Conservation (phyloP, 1,140 invertebrate species). For the Agrilus planipennis region DNA sequence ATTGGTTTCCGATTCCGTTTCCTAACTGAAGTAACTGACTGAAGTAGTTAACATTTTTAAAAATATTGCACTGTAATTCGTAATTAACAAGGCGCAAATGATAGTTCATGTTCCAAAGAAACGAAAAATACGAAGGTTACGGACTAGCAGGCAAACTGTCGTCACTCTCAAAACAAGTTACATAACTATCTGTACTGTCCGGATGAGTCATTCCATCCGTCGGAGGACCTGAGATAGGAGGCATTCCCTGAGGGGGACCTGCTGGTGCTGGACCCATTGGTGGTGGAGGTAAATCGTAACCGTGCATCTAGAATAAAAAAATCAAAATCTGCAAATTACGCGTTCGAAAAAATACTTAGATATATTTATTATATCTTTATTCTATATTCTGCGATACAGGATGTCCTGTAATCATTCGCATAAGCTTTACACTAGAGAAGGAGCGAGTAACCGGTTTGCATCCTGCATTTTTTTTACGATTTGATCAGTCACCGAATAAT, state of each 20-base stretch:
- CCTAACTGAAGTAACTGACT: not conserved
- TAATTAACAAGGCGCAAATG: not conserved
- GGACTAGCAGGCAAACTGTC: slow-evolving; percentile 58
- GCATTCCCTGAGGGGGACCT: slow-evolving; percentile 27
- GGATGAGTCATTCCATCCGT: slow-evolving; percentile 58
- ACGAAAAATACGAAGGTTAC: slow-evolving; percentile 32
- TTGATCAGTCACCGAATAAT: too few relatives aligned
- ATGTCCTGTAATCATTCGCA: too few relatives aligned
- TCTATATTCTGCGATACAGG: too few relatives aligned
- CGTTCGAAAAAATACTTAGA: too few relatives aligned
- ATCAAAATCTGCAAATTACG: not conserved
- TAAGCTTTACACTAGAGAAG: too few relatives aligned
- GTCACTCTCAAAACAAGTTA: slow-evolving; percentile 81
- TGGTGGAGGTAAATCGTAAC: slow-evolving; percentile 62
- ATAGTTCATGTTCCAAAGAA: not conserved
- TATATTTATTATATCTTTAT: too few relatives aligned
- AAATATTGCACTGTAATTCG: not conserved
- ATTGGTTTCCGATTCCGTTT: too few relatives aligned
- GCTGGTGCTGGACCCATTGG: slow-evolving; percentile 34
- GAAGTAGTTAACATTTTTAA: not conserved
- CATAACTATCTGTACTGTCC: slow-evolving; percentile 77
- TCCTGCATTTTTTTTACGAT: too few relatives aligned
- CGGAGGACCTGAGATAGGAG: slow-evolving; percentile 37
- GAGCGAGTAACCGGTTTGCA: too few relatives aligned
- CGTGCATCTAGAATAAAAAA: slow-evolving; percentile 62